Evolutionary conservation across 2,113 vertebrate species (phyloP).

Genomic region (Columbina picui): DNA sequence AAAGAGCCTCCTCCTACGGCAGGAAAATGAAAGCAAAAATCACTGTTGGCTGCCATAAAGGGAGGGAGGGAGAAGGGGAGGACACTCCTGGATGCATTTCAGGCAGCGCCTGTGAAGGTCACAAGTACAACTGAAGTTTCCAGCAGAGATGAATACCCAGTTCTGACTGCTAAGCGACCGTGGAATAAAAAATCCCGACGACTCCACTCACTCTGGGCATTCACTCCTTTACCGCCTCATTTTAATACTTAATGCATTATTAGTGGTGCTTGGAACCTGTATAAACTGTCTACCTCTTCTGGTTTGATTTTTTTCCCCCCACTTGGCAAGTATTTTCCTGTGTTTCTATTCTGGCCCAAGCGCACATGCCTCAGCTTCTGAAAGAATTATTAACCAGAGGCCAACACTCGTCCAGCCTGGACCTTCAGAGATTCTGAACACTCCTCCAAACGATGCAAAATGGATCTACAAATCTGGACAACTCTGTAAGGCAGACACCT

Average conservation of each 20-base stretch:
- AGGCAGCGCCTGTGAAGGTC: slow-evolving; percentile 36
- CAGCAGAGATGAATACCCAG: slow-evolving; percentile 7
- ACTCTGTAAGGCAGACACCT: not conserved
- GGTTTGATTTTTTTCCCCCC: not conserved
- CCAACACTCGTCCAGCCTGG: not conserved
- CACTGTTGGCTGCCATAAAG: not conserved
- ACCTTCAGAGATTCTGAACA: not conserved
- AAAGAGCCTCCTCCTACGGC: not conserved
- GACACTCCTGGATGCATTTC: not conserved
- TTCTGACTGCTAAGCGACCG: not conserved
- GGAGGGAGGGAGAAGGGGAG: not conserved
- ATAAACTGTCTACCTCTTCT: not conserved
- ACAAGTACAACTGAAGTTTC: not conserved
- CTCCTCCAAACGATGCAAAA: not conserved
- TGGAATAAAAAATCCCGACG: not conserved
- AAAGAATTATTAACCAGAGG: not conserved
- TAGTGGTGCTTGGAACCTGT: not conserved
- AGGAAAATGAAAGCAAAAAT: not conserved
- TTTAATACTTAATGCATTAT: not conserved
- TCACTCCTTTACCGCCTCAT: not conserved
- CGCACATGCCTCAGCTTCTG: not conserved
- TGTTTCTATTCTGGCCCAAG: slow-evolving; percentile 11
- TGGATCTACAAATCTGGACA: not conserved
- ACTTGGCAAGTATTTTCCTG: not conserved
- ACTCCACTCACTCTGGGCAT: not conserved